phyloP scores from a whole-genome alignment of 2,113 vertebrate species.

The Nansenia antarctica region DNA sequence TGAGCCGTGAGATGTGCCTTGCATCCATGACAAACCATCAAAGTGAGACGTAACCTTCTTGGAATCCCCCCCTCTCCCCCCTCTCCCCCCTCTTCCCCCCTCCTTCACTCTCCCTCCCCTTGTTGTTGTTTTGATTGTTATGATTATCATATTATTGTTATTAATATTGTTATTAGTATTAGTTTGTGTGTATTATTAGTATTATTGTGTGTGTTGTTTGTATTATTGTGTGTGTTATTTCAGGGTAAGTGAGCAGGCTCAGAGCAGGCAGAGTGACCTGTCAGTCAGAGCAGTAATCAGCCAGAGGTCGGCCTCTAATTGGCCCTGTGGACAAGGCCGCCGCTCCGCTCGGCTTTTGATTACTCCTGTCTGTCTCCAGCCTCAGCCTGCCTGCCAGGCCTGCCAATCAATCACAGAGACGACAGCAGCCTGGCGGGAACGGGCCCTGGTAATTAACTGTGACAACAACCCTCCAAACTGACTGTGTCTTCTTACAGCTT shows the following conservation, averaged over 20 bases:
- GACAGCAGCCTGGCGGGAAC: background rate
- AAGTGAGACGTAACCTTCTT: background rate
- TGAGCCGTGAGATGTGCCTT: background rate
- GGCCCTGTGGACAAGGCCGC: background rate
- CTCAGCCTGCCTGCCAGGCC: background rate
- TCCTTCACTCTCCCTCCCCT: background rate
- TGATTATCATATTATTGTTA: no score
- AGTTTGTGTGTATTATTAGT: no score
- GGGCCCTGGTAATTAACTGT: background rate
- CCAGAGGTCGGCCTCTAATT: background rate
- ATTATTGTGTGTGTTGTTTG: no score
- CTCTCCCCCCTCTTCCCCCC: background rate
- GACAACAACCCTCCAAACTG: background rate
- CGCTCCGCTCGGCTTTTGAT: background rate
- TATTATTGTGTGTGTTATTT: background rate
- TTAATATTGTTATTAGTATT: no score
- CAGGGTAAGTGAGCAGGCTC: background rate
- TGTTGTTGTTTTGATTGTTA: no score
- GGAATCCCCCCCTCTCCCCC: background rate
- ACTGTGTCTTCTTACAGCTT: no score
- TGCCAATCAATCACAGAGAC: background rate
- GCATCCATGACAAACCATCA: background rate
- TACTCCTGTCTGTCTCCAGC: background rate
- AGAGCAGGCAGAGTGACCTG: background rate
- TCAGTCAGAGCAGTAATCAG: background rate